phyloP scores from a whole-genome alignment of 2,888 invertebrate genomes.

The Athalia rosae region DNA sequence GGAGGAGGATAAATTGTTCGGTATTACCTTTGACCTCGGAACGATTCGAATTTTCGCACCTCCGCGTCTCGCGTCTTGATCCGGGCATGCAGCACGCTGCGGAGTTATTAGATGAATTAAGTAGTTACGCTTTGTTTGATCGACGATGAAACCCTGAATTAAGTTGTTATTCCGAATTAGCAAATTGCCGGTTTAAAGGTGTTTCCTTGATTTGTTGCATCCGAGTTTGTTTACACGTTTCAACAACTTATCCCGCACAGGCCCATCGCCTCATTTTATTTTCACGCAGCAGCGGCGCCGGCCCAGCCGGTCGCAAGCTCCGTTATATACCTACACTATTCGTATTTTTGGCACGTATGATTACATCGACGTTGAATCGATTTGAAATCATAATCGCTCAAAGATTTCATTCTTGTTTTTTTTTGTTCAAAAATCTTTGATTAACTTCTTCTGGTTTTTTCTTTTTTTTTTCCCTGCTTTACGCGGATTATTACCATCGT shows the following conservation, averaged over 20 bases:
- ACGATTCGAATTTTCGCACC: conserved; percentile 46
- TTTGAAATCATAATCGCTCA: background rate
- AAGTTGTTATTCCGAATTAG: conserved; percentile 69
- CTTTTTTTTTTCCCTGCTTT: background rate
- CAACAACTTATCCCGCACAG: background rate
- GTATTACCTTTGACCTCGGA: conserved; percentile 41
- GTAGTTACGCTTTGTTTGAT: conserved; percentile 69
- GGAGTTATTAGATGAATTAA: conserved; percentile 65
- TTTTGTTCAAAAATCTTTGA: background rate
- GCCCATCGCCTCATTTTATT: background rate
- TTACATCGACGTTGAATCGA: background rate
- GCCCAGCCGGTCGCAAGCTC: too few relatives aligned
- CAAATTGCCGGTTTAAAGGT: conserved; percentile 66
- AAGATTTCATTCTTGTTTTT: background rate
- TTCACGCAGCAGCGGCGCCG: background rate
- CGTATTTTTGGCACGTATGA: background rate
- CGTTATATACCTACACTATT: background rate
- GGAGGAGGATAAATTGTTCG: conserved; percentile 12
- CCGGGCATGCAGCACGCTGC: conserved; percentile 24
- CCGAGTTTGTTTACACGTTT: conserved; percentile 44
- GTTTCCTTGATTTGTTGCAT: conserved; percentile 66
- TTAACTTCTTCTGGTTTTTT: background rate
- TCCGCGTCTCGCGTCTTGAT: conserved; percentile 29
- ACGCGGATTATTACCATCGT: background rate
- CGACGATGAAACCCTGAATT: conserved; percentile 67